Base-by-base conservation (phyloP, 2,113 vertebrate species). In the Steatornis caripensis region DNA sequence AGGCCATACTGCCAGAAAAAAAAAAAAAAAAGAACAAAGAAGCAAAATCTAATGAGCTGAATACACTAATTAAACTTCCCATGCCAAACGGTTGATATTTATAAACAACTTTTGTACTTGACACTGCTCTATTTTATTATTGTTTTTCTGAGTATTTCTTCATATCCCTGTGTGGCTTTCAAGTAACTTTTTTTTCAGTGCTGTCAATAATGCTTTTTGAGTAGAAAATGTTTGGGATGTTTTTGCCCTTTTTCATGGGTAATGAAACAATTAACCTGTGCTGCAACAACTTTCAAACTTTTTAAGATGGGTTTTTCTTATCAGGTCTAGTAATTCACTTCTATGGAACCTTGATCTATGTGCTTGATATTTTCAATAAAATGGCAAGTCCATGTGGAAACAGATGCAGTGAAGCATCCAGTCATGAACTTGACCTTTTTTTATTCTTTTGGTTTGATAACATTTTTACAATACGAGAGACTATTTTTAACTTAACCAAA, bases 281-380 rank as follows among this genome's bases (percentile, higher is more conserved):
- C 74, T 90, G 85, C 15, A 54, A 85, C 62, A 96, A 81, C 71
- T 77, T 95, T 97, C 58, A 89, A 89, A 94, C 43, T 93, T 94
- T 71, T 95, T 77, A 92, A 75, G 48, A 70, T 16, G 24, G 48
- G 24, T 46, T 87, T 97, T 96, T 91, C 87, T 89, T 93, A 94
- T 95, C 60, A 68, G 54, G 66, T 94, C 57, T 93, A 70, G 92
- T 95, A 96, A 92, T 96, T 96, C 64, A 82, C 64, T 96, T 95
- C 84, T 69, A 27, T 75, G 61, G 65, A 92, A 81, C 65, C 51
- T 96, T 98, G 97, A 98, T 97, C 88, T 98, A 93, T 97, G 88
- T 94, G 76, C 86, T 91, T 98, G 97, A 85, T 98, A 97, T 98
- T 98, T 98, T 96, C 92, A 91, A 89, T 83, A 90, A 98, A 98